A percentile compares a stretch with the other conserved stretches of the same genome.
Evolutionary conservation across 2,888 invertebrate species (phyloP).

Genomic region (Macropis europaea): DNA sequence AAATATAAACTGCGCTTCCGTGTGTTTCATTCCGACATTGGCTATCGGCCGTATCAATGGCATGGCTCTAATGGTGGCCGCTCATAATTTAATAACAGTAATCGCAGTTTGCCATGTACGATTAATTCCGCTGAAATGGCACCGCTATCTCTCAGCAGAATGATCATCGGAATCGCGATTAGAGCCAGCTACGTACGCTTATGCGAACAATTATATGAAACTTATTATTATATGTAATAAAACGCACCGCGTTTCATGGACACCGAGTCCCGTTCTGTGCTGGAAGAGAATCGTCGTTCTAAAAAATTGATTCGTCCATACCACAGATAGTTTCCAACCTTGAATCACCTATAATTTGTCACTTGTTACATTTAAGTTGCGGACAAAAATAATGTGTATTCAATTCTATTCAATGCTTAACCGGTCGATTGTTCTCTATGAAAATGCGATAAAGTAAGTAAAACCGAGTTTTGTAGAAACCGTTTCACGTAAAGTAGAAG

Average conservation of each 20-base stretch:
- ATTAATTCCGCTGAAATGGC: slow-evolving; percentile 55
- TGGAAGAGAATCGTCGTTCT: no score
- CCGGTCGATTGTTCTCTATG: no score
- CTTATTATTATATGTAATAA: slow-evolving; percentile 20
- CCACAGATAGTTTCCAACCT: no score
- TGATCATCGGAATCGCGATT: slow-evolving; percentile 54
- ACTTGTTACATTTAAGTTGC: no score
- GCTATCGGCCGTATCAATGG: slow-evolving; percentile 26
- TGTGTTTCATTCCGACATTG: slow-evolving; percentile 26
- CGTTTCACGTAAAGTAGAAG: no score
- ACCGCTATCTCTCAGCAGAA: slow-evolving; percentile 45
- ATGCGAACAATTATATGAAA: slow-evolving; percentile 20
- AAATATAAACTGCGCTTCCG: slow-evolving; percentile 15
- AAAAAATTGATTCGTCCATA: no score
- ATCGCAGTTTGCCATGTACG: slow-evolving; percentile 37
- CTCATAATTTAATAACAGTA: slow-evolving; percentile 52
- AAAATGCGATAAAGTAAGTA: no score
- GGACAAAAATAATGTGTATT: no score
- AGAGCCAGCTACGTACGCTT: slow-evolving; percentile 17
- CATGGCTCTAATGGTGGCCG: slow-evolving; percentile 8
- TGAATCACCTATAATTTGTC: no score
- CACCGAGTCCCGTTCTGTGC: no score
- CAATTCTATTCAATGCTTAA: no score
- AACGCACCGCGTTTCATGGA: slow-evolving; percentile 2
- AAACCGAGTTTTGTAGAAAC: no score